Evolutionary conservation across 2,797 vertebrate genomes (phyloP).

Genomic region (Danio jaintianensis): DNA sequence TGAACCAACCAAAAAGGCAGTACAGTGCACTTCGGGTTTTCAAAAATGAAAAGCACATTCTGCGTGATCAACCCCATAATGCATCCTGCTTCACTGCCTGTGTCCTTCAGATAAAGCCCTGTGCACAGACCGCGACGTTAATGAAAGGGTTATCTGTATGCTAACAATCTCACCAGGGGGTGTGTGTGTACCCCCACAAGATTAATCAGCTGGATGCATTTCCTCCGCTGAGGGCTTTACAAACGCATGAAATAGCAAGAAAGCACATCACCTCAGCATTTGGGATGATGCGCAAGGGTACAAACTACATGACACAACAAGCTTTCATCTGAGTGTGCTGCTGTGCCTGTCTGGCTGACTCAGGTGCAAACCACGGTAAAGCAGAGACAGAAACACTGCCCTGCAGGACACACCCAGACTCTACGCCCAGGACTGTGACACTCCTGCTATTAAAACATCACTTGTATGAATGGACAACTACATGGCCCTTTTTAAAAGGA

Average conservation of each 20-base stretch:
- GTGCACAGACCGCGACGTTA: not conserved
- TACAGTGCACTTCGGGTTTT: too few species aligned
- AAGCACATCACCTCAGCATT: not conserved
- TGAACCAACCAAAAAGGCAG: too few species aligned
- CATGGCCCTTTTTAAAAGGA: not conserved
- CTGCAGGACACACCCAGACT: constrained; percentile 37
- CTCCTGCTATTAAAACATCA: constrained; percentile 27
- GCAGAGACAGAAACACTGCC: not conserved
- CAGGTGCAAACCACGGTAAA: constrained; percentile 31
- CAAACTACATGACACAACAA: constrained; percentile 4
- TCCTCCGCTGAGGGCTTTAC: constrained; percentile 1
- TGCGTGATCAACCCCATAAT: too few species aligned
- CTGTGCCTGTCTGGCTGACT: constrained; percentile 26
- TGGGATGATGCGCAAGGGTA: not conserved
- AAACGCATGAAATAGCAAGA: constrained; percentile 8
- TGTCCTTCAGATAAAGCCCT: constrained; percentile 43
- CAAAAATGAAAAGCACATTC: too few species aligned
- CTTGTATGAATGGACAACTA: constrained; percentile 21
- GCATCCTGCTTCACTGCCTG: constrained; percentile 32
- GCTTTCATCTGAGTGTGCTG: not conserved
- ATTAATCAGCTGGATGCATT: constrained; percentile 28
- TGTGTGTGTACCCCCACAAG: not conserved
- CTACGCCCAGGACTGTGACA: constrained; percentile 1
- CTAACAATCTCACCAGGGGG: constrained; percentile 37
- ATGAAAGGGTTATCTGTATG: constrained; percentile 13